Conservation (phyloP, 2,113 vertebrate genomes). For the Neogobius melanostomus region DNA sequence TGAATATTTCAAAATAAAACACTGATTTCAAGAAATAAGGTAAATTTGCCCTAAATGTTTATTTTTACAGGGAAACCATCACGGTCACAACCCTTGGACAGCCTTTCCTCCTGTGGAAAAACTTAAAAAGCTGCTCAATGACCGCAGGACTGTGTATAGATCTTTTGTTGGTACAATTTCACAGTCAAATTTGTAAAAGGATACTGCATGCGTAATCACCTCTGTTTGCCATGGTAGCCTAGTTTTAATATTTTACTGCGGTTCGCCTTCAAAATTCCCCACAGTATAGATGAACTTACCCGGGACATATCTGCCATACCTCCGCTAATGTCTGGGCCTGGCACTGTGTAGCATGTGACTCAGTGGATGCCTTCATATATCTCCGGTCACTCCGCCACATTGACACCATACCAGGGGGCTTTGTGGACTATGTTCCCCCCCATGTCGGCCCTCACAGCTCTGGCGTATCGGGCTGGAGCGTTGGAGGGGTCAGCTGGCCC, state of each 20-base stretch:
- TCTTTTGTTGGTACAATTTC: no score
- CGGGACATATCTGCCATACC: conserved; percentile 29
- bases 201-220: neutral
- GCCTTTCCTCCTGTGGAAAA: no score
- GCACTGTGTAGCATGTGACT: conserved; percentile 39
- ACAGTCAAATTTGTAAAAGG: no score
- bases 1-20: no score
- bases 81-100: no score
- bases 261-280: conserved; percentile 16
- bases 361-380: conserved; percentile 44
- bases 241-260: conserved; percentile 10
- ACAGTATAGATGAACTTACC: conserved; percentile 22
- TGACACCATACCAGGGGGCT: conserved; percentile 63
- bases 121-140: no score
- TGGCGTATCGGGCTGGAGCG: conserved; percentile 10
- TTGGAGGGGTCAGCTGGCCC: conserved; percentile 46
- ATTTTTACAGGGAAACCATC: no score
- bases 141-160: no score
- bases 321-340: conserved; percentile 29
- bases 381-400: conserved; percentile 47
- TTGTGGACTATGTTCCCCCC: conserved; percentile 52
- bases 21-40: no score
- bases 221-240: conserved; percentile 20
- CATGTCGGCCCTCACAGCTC: conserved; percentile 16
- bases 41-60: no score